Evolutionary conservation across 2,797 vertebrate species (phyloP), one percentile per base, ranked within the genome.

Genomic region (Artibeus jamaicensis): DNA sequence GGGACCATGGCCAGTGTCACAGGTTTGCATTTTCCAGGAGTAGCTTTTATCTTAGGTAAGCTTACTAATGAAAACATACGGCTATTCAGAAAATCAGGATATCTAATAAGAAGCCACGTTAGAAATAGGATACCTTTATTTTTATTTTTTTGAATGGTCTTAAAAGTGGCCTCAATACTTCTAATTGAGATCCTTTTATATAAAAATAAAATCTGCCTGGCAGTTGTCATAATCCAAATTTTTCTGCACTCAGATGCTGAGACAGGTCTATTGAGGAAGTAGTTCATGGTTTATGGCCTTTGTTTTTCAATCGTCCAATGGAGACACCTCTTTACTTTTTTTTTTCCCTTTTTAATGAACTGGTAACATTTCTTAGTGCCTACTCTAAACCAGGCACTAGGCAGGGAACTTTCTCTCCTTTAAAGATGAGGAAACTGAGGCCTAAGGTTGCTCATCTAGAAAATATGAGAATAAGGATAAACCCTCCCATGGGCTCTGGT

Each of bases 151-250:
- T 71, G 55, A 93, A 71, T 48, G 70, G 32, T 93, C 94, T 78
- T 93, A 92, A 91, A 85, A 94, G 79, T 94, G 93, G 93, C 96
- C 96, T 98, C 34, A 0, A 89, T 96, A 97, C 97, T 98, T 97
- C 94, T 78, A 95, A 73, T 14, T 86, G 79, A 89, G 62, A 68
- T 48, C 53, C 34, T 3, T 79, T 55, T 8, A 42, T 46, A 55
- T 32, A 93, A 96, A 97, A 77, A 50, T 89, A 59, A 73, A 78
- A 87, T 93, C 78, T 97, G 86, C 97, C 89, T 97, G 88, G 94
- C 91, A 79, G 86, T 89, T 96, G 82, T 59, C 89, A 87, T 59
- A 95, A 96, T 86, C 83, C 84, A 50, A 96, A 93, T 0, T 86
- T 96, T 96, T 96, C 96, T 96, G 96, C 65, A 96, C 86, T 96